phyloP scores from a whole-genome alignment of 2,888 invertebrate species.

The Archaeoteleia sp. region DNA sequence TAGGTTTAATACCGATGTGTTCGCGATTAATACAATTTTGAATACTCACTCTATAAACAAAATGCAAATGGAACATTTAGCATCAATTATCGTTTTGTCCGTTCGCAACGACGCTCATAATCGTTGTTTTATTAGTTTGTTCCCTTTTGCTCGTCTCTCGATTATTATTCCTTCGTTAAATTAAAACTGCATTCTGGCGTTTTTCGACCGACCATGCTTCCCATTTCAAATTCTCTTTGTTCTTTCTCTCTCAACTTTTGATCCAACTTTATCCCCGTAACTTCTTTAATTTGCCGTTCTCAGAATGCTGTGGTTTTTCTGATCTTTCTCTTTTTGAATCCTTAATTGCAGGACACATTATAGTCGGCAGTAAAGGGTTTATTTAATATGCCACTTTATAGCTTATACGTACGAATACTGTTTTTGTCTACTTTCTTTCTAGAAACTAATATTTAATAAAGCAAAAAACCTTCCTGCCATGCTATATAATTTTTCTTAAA shows the following conservation, averaged over 20 bases:
- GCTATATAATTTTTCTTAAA: too few relatives aligned
- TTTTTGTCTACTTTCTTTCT: too few relatives aligned
- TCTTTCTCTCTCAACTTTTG: slow-evolving; percentile 15
- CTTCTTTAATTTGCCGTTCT: slow-evolving; percentile 30
- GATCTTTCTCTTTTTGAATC: slow-evolving; percentile 1
- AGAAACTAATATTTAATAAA: too few relatives aligned
- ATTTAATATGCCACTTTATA: slow-evolving; percentile 3
- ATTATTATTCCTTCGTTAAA: background rate
- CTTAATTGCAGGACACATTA: slow-evolving; percentile 3
- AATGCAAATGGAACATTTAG: too few relatives aligned
- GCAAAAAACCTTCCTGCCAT: too few relatives aligned
- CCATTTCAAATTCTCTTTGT: slow-evolving; percentile 18
- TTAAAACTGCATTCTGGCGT: slow-evolving; percentile 16
- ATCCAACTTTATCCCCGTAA: slow-evolving; percentile 20
- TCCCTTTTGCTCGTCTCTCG: slow-evolving; percentile 3
- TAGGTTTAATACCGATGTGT: too few relatives aligned
- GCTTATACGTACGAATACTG: background rate
- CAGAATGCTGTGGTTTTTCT: slow-evolving; percentile 12
- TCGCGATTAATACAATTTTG: too few relatives aligned
- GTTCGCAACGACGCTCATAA: slow-evolving; percentile 1
- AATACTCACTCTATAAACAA: too few relatives aligned
- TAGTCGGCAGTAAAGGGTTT: too few relatives aligned
- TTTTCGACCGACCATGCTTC: slow-evolving; percentile 16
- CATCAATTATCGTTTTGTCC: too few relatives aligned
- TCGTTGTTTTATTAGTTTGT: slow-evolving; percentile 1